Evolutionary conservation across 2,113 vertebrate genomes (phyloP).

Genomic region (Acanthisitta chloris): DNA sequence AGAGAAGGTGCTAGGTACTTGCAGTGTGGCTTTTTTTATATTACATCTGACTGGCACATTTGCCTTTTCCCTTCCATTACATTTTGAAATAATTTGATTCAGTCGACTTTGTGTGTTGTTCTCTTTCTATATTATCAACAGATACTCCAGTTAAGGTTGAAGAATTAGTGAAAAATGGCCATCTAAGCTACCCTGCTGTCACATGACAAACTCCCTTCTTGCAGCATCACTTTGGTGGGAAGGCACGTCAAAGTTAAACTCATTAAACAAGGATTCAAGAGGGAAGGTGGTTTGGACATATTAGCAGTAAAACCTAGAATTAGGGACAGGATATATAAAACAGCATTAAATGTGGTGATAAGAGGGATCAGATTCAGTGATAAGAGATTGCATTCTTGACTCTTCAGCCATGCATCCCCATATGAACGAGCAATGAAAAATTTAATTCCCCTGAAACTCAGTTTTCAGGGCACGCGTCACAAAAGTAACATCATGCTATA

Average conservation of each 20-base stretch:
- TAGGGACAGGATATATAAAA: neutral
- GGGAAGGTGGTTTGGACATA: neutral
- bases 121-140: neutral
- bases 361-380: neutral
- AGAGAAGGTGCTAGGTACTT: neutral
- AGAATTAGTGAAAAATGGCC: neutral
- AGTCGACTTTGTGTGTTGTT: rapidly evolving
- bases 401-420: neutral
- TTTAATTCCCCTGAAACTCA: neutral
- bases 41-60: neutral
- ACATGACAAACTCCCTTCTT: neutral
- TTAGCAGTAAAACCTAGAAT: neutral
- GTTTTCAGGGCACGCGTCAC: neutral
- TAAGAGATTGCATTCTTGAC: neutral
- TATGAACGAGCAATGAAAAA: neutral
- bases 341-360: neutral
- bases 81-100: neutral
- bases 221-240: neutral
- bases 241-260: neutral
- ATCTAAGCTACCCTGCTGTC: neutral
- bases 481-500: neutral
- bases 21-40: neutral
- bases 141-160: neutral
- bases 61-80: neutral
- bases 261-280: neutral